A percentile compares a stretch with the other conserved stretches of the same genome.
Conservation (phyloP, 64 coral and sea anemone genomes). For the Pocillopora verrucosa region DNA sequence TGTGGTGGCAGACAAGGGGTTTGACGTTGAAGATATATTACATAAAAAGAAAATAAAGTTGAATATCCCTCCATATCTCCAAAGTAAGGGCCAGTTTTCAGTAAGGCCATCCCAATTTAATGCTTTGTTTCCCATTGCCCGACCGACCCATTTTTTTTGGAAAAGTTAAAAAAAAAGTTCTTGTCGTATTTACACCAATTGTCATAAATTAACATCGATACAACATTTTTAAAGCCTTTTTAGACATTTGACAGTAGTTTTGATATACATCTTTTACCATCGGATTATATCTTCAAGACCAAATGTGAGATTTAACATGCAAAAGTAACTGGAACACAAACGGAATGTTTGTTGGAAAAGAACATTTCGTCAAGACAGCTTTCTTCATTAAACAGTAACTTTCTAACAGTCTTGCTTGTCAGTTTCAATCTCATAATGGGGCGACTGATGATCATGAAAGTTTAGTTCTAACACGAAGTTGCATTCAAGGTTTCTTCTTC, state of each 20-base stretch:
- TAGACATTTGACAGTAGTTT: conserved; percentile 47
- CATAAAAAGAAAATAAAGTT: too few relatives aligned
- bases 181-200: conserved; percentile 15
- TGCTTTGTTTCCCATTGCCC: conserved; percentile 45
- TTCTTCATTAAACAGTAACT: neutral
- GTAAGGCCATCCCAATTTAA: neutral
- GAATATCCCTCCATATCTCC: too few relatives aligned
- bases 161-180: conserved; percentile 44
- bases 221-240: conserved; percentile 36
- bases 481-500: conserved; percentile 39
- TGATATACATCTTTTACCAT: conserved; percentile 19
- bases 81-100: neutral
- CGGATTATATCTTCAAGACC: conserved; percentile 43
- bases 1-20: too few relatives aligned
- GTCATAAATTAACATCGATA: conserved; percentile 28
- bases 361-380: conserved; percentile 39
- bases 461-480: conserved; percentile 55
- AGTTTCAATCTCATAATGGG: too few relatives aligned
- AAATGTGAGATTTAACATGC: neutral
- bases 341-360: conserved; percentile 22
- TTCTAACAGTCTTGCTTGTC: too few relatives aligned
- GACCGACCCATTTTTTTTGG: conserved; percentile 50
- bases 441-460: neutral
- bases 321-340: neutral
- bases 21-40: too few relatives aligned